A percentile compares a stretch with the other conserved stretches of the same genome.
Evolutionary conservation across 1,140 invertebrate genomes (phyloP).

Genomic region (Vanessa tameamea): DNA sequence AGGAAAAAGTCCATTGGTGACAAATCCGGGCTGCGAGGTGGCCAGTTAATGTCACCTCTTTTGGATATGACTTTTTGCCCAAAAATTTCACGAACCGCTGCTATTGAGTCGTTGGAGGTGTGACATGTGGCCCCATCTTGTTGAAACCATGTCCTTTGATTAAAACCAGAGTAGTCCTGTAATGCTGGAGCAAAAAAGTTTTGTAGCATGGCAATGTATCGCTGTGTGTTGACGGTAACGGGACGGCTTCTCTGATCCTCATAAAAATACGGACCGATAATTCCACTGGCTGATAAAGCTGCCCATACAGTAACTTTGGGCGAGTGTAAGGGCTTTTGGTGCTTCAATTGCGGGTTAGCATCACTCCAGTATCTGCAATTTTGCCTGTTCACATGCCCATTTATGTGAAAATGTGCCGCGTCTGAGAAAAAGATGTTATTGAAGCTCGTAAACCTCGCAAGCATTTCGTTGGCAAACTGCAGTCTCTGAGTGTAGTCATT

Average conservation of each 20-base stretch:
- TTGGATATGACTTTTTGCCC: background rate
- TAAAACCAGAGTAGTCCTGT: background rate
- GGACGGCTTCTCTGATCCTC: background rate
- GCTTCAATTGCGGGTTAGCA: background rate
- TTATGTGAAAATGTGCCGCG: too few species aligned
- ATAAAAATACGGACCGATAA: slow-evolving; percentile 4
- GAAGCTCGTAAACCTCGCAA: too few species aligned
- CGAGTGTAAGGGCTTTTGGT: background rate
- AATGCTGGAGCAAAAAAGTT: background rate
- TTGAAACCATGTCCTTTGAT: background rate
- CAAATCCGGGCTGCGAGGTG: background rate
- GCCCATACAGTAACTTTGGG: too few species aligned
- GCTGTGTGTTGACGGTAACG: background rate
- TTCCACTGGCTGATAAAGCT: background rate
- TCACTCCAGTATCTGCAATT: background rate
- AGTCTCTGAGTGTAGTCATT: background rate
- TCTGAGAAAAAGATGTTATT: too few species aligned
- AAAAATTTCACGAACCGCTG: too few species aligned
- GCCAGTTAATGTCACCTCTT: background rate
- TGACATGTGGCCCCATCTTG: background rate
- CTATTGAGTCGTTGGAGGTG: background rate
- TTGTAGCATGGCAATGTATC: background rate
- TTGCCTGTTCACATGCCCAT: background rate
- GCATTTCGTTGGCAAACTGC: too few species aligned
- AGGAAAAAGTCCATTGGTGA: background rate